phyloP scores from a whole-genome alignment of 2,888 invertebrate species.

The Eupithecia inturbata region DNA sequence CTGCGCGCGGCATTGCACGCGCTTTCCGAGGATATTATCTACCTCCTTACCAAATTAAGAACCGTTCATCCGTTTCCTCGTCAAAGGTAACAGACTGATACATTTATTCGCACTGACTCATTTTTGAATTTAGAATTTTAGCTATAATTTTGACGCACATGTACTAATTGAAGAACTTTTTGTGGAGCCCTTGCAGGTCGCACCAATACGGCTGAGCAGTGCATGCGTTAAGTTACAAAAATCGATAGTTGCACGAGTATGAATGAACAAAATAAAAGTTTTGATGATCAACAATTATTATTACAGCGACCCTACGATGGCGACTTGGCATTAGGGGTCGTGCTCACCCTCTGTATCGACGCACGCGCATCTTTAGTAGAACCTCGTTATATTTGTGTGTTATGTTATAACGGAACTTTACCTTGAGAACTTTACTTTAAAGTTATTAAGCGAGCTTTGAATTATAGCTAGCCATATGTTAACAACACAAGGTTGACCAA shows the following conservation, averaged over 20 bases:
- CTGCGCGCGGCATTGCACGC: neutral
- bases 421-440: neutral
- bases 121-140: too few species aligned
- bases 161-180: too few species aligned
- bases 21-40: neutral
- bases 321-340: conserved; percentile 46
- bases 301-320: conserved; percentile 41
- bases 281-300: conserved; percentile 34
- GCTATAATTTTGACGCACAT: too few species aligned
- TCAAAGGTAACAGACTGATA: too few species aligned
- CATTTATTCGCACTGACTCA: too few species aligned
- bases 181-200: neutral
- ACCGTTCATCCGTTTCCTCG: too few species aligned
- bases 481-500: neutral
- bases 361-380: conserved; percentile 51
- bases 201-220: neutral
- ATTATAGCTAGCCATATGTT: neutral
- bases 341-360: conserved; percentile 61
- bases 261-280: neutral
- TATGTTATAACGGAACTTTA: conserved; percentile 12
- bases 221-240: neutral
- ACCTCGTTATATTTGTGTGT: conserved; percentile 35
- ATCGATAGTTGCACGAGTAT: neutral
- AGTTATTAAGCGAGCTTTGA: neutral
- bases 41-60: neutral